phyloP scores from a whole-genome alignment of 2,888 invertebrate genomes.

The Drosophila multiciliata region DNA sequence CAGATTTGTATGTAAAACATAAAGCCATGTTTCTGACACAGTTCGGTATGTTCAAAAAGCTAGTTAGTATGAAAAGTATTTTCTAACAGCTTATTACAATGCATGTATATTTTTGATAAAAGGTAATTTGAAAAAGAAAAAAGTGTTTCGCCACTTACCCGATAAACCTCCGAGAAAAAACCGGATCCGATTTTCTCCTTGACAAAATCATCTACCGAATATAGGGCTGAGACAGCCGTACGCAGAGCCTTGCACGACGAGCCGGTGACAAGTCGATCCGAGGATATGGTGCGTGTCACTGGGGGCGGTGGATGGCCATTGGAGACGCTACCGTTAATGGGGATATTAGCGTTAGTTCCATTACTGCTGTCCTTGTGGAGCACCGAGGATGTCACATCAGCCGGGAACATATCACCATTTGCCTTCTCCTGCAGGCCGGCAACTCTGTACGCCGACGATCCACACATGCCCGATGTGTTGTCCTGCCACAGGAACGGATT shows the following conservation, averaged over 20 bases:
- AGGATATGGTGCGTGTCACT: conserved; percentile 83
- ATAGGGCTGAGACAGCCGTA: conserved; percentile 95
- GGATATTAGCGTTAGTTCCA: background rate
- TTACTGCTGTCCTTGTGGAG: conserved; percentile 26
- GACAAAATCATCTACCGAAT: conserved; percentile 96
- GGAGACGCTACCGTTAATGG: conserved; percentile 4
- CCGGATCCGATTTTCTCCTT: conserved; percentile 97
- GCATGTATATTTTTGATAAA: background rate
- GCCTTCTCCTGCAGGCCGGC: conserved; percentile 22
- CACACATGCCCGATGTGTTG: conserved; percentile 58
- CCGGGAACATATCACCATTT: conserved; percentile 14
- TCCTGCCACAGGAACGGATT: conserved; percentile 43
- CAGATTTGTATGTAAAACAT: background rate
- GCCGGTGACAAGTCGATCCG: conserved; percentile 88
- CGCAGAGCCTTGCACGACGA: conserved; percentile 95
- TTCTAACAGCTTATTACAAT: background rate
- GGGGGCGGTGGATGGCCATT: conserved; percentile 62
- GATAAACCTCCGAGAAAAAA: conserved; percentile 99
- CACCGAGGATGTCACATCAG: conserved; percentile 20
- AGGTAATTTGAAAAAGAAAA: background rate
- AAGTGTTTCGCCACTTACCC: conserved; percentile 88
- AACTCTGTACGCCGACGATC: conserved; percentile 19
- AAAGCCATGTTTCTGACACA: background rate
- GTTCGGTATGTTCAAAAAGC: background rate
- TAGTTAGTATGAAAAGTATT: background rate